These are phyloP conservation scores for Fistularia tabacaria DNA, from an alignment of 2,797 vertebrate genomes.

Conservation along the genomic window DNA sequence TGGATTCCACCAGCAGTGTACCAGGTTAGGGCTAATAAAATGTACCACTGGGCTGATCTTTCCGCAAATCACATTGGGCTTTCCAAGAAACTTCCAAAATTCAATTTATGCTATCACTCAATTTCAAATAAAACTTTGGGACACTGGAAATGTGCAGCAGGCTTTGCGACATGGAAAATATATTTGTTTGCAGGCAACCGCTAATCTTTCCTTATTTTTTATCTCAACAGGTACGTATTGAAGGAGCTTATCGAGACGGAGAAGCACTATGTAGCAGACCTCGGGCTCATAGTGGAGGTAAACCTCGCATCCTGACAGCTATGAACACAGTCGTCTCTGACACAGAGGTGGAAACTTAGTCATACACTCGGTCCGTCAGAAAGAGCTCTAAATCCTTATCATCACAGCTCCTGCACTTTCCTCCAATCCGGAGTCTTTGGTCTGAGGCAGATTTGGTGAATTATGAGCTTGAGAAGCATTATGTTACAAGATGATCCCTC, in stretches of 20 bases:
- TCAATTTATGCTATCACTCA: background rate
- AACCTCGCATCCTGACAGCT: slow-evolving; percentile 34
- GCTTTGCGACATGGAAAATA: slow-evolving; percentile 15
- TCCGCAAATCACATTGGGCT: background rate
- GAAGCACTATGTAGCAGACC: slow-evolving; percentile 87
- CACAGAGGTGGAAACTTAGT: slow-evolving; percentile 27
- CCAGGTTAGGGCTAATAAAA: background rate
- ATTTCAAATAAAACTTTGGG: slow-evolving; percentile 2
- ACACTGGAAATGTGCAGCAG: slow-evolving; percentile 3
- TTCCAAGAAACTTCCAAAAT: slow-evolving; percentile 8
- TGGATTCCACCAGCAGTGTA: background rate
- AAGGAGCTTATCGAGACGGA: slow-evolving; percentile 91
- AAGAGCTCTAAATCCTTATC: slow-evolving; percentile 39
- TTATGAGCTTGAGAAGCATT: slow-evolving; percentile 47
- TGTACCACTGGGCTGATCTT: background rate
- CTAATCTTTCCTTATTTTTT: slow-evolving; percentile 33
- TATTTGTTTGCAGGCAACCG: slow-evolving; percentile 1
- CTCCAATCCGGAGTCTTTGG: slow-evolving; percentile 33
- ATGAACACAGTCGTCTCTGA: slow-evolving; percentile 24
- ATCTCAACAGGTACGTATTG: slow-evolving; percentile 83
- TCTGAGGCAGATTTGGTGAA: slow-evolving; percentile 51
- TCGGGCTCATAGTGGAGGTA: slow-evolving; percentile 91
- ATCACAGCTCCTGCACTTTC: slow-evolving; percentile 37
- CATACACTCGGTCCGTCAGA: slow-evolving; percentile 25
- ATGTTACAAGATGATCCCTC: slow-evolving; percentile 30